Percentiles rank a stretch among this genome's conserved stretches.
Evolutionary conservation across 2,797 vertebrate genomes (phyloP).

Genomic region (Girardinus metallicus): DNA sequence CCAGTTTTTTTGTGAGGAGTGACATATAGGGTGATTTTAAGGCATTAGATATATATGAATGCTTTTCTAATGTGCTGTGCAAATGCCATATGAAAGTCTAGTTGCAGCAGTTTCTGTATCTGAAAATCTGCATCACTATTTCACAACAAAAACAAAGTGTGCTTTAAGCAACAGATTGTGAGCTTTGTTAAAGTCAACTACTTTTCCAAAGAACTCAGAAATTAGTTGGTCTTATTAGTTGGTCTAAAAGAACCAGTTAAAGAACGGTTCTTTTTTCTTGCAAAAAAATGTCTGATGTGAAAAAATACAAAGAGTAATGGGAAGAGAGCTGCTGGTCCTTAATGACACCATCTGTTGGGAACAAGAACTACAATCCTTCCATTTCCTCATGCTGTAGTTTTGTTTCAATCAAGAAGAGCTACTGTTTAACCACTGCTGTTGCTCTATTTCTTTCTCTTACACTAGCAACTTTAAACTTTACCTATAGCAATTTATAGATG

Average conservation of each 20-base stretch:
- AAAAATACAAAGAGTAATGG: not conserved
- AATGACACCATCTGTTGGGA: not conserved
- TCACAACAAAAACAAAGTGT: not conserved
- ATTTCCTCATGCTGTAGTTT: not conserved
- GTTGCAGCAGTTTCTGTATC: not conserved
- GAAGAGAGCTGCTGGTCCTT: not conserved
- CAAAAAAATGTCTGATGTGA: not conserved
- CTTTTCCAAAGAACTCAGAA: not conserved
- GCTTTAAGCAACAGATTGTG: not conserved
- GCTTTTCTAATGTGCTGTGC: not conserved
- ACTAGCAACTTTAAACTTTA: not conserved
- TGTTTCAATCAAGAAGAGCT: not conserved
- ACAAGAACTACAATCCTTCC: conserved; percentile 1
- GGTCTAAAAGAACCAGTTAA: not conserved
- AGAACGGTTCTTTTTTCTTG: no score
- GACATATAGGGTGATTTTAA: not conserved
- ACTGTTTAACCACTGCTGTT: not conserved
- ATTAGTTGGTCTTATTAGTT: not conserved
- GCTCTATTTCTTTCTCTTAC: not conserved
- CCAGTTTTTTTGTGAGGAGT: no score
- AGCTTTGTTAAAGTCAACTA: not conserved
- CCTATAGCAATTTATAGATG: not conserved
- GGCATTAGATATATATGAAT: not conserved
- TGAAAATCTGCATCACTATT: not conserved
- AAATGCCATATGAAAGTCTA: not conserved